Conservation (phyloP, 2,113 vertebrate species). For the Polyodon spathula region DNA sequence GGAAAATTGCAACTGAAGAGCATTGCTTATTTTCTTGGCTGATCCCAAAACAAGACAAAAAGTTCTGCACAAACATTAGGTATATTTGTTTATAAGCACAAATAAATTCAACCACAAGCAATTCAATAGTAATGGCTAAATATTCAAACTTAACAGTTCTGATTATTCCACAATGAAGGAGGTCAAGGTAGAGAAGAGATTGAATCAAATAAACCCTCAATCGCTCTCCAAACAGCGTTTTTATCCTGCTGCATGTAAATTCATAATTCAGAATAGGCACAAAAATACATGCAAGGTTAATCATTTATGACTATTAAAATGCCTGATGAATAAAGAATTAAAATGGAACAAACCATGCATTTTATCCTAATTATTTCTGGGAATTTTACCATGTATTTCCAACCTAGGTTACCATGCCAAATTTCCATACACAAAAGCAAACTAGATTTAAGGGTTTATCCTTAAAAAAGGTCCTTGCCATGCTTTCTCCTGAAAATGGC, state of each 20-base stretch:
- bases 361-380: constrained; percentile 46
- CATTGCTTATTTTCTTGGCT: constrained; percentile 1
- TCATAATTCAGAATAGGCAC: constrained; percentile 69
- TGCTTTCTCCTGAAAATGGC: background rate
- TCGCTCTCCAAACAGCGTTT: constrained; percentile 81
- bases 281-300: constrained; percentile 75
- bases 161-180: constrained; percentile 89
- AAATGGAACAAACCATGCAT: constrained; percentile 44
- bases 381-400: constrained; percentile 36
- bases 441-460: constrained; percentile 30
- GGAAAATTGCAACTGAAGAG: constrained; percentile 13
- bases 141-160: constrained; percentile 85
- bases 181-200: constrained; percentile 79
- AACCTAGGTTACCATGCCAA: constrained; percentile 31
- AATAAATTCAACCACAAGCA: constrained; percentile 58
- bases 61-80: constrained; percentile 28
- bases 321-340: constrained; percentile 69
- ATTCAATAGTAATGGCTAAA: constrained; percentile 94
- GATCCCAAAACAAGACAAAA: constrained; percentile 12
- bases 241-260: constrained; percentile 83
- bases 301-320: constrained; percentile 94
- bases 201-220: constrained; percentile 84
- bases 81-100: constrained; percentile 44
- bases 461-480: constrained; percentile 3
- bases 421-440: constrained; percentile 35